Base-by-base conservation (phyloP, 1,140 invertebrate genomes). In the Neuroterus valhalla region DNA sequence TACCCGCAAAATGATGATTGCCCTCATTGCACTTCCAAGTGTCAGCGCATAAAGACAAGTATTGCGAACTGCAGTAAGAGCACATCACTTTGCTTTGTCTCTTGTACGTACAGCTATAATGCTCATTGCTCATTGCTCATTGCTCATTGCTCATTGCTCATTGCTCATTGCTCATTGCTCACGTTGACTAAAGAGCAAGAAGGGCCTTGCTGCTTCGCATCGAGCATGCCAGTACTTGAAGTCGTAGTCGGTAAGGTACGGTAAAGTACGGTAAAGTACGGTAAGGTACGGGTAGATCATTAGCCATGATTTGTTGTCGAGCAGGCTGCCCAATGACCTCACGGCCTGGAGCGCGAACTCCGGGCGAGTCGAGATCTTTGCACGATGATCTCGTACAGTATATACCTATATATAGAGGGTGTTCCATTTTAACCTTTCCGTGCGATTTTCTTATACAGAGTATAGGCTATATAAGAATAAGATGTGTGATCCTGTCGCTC, bases 231-330 rank as follows among this genome's bases (percentile, higher is more conserved):
- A 70, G 50, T 71, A 62, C 52, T 62, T 31, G 52, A 5, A 52
- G 17, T 52, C 73, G 71, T 6, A 52, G 17, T 52, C 73, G 71
- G 78, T 66, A 73, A 77, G 75, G 78, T 68, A 75, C 72, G 75
- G 77, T 85, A 83, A 86, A 84, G 82, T 81, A 87, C 86, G 87
- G 85, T 38, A 38, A 38, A 38, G 31, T 77, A 76, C 72, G 75
- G 77, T 85, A 83, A 86, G 85, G 82, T 81, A 87, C 87, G 87
- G 85, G 81, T 84, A 89, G 89, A 90, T 90, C 89, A 90, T 90
- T 90, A 90, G 88, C 87, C 88, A 88, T 90, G 89, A 90, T 90
- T 90, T 90, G 89, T 90, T 90, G 89, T 86, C 88, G 88, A 86
- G 88, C 85, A 84, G 86, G 83, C 86, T 81, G 87, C 87, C 85